Conservation (phyloP, 1,140 invertebrate species). For the Gryon sp. region DNA sequence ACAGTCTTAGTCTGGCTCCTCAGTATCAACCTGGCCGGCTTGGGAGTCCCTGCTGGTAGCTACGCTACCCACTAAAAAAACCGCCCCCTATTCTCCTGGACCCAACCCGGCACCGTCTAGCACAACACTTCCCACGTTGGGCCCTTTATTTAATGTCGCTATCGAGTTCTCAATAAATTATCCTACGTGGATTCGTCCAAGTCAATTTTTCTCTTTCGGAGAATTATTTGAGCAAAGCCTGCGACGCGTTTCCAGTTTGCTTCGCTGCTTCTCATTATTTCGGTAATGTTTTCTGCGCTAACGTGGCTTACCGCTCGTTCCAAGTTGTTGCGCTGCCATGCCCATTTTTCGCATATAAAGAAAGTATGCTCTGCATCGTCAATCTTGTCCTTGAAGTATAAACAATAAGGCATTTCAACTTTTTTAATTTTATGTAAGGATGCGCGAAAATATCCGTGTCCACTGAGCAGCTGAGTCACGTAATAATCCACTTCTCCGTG, state of each 20-base stretch:
- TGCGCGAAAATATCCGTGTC: constrained; percentile 7
- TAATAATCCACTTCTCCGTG: constrained; percentile 3
- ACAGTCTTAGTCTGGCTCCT: too few relatives aligned
- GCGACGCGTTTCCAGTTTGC: background rate
- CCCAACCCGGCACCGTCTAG: too few relatives aligned
- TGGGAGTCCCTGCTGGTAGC: too few relatives aligned
- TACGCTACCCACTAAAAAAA: too few relatives aligned
- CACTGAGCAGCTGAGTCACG: constrained; percentile 3
- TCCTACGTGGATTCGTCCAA: too few relatives aligned
- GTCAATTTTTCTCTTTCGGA: too few relatives aligned
- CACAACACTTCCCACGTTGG: background rate
- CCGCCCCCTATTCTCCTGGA: too few relatives aligned
- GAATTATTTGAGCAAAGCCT: background rate
- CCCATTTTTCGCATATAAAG: constrained; percentile 20
- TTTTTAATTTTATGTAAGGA: constrained; percentile 10
- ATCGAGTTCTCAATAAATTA: too few relatives aligned
- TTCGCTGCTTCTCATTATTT: background rate
- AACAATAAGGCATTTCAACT: background rate
- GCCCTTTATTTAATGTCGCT: too few relatives aligned
- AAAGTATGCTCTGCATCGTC: constrained; percentile 26
- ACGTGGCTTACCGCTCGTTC: background rate
- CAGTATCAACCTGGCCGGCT: too few relatives aligned
- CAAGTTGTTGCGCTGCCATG: constrained; percentile 1
- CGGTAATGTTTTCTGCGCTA: background rate
- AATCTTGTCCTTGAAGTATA: background rate